Base-by-base conservation (phyloP, 2,797 vertebrate species). In the Zenarchopterus dispar region DNA sequence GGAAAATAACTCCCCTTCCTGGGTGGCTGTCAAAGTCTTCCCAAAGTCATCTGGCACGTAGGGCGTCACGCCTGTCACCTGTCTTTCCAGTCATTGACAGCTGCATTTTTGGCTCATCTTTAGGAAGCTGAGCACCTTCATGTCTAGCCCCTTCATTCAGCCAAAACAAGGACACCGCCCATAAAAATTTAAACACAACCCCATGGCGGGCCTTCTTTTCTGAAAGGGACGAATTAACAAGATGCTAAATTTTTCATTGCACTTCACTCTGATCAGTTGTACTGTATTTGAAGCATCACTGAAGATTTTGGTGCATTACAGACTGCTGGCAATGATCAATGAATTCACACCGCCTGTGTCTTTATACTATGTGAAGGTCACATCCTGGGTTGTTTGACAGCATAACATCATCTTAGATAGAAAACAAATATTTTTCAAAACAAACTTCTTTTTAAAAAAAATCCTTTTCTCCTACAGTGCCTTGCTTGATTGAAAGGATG, bases 11-110 rank as follows among this genome's bases (percentile, higher is more conserved):
- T 89, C 86, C 77, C 83, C 84, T 84, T 89, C 78, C 88, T 90
- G 88, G 88, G 87, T 87, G 84, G 90, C 88, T 88, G 89, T 92
- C 91, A 93, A 92, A 93, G 91, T 93, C 89, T 90, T 91, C 86
- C 84, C 92, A 93, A 93, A 94, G 92, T 94, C 93, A 91, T 86
- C 75, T 84, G 79, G 88, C 88, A 89, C 86, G 81, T 70, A 81
- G 75, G 81, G 81, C 85, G 77, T 87, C 86, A 81, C 81, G 79
- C 68, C 85, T 89, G 84, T 87, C 78, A 84, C 88, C 85, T 87
- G 82, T 88, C 81, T 88, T 75, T 77, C 67, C 74, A 47, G 76
- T 87, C 85, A 90, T 84, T 93, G 91, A 93, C 91, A 93, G 89
- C 85, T 92, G 89, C 87, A 91, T 89, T 92, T 92, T 89, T 89